A percentile compares a stretch with the other conserved stretches of the same genome.
Conservation (phyloP, 2,797 vertebrate species). For the Hydrolagus colliei region DNA sequence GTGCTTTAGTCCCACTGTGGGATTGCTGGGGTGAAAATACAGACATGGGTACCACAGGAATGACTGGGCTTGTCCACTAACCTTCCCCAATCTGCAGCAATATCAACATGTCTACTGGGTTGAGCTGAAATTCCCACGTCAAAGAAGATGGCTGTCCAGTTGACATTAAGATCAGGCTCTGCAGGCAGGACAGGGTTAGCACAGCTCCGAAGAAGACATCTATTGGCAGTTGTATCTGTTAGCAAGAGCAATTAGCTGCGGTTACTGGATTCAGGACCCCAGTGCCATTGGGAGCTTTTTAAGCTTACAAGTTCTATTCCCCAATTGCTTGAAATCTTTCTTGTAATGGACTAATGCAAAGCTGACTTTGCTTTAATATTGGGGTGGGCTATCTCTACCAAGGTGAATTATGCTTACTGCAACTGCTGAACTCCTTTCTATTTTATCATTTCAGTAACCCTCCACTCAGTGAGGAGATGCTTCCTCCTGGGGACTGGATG, state of each 20-base stretch:
- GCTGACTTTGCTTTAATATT: neutral
- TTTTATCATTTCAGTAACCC: conserved; percentile 67
- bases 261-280: neutral
- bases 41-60: too few species aligned
- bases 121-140: too few species aligned
- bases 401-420: neutral
- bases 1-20: too few species aligned
- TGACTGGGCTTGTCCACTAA: too few species aligned
- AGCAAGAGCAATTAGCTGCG: neutral
- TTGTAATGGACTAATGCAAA: neutral
- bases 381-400: neutral
- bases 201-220: too few species aligned
- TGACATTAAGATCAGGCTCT: too few species aligned
- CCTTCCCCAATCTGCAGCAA: too few species aligned
- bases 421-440: neutral
- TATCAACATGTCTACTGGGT: too few species aligned
- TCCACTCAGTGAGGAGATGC: conserved; percentile 93
- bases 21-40: too few species aligned
- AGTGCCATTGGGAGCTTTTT: neutral
- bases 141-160: too few species aligned
- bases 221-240: too few species aligned
- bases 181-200: too few species aligned
- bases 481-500: conserved; percentile 98
- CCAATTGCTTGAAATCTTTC: neutral
- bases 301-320: neutral